Percentiles rank a stretch among this genome's conserved stretches.
Evolutionary conservation across 2,113 vertebrate species (phyloP).

Genomic region (Chauna torquata): DNA sequence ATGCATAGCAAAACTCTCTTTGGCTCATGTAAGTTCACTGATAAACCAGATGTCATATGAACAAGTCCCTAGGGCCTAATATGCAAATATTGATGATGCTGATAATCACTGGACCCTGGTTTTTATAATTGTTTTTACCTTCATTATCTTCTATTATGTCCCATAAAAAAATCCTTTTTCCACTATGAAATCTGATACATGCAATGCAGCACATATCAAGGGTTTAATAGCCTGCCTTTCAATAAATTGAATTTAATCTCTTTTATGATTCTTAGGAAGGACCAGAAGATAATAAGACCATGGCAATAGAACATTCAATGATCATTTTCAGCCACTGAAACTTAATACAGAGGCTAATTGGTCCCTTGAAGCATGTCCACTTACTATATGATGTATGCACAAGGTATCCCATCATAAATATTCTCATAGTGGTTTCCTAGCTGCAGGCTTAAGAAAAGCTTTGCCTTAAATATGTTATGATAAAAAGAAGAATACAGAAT

Average conservation of each 20-base stretch:
- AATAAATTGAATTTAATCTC: constrained; percentile 78
- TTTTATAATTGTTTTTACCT: constrained; percentile 70
- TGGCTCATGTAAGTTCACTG: constrained; percentile 44
- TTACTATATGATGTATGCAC: constrained; percentile 5
- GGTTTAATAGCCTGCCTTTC: constrained; percentile 68
- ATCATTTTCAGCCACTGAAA: constrained; percentile 41
- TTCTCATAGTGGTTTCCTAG: background rate
- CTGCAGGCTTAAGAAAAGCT: background rate
- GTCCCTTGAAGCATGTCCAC: constrained; percentile 14
- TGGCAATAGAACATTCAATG: constrained; percentile 38
- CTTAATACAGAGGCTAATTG: constrained; percentile 44
- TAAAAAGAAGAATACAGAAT: background rate
- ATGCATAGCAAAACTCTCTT: constrained; percentile 29
- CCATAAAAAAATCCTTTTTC: constrained; percentile 66
- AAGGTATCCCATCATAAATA: constrained; percentile 14
- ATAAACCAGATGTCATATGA: constrained; percentile 61
- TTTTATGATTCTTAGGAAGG: constrained; percentile 67
- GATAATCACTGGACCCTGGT: constrained; percentile 63
- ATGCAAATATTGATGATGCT: constrained; percentile 71
- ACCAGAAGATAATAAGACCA: constrained; percentile 48
- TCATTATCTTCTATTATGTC: constrained; percentile 71
- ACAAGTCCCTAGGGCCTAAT: constrained; percentile 52
- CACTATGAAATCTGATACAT: constrained; percentile 38
- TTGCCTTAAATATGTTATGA: background rate
- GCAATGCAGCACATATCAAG: constrained; percentile 48